A percentile compares a stretch with the other conserved stretches of the same genome.
Evolutionary conservation across 2,113 vertebrate species (phyloP).

Genomic region (Platycercus adscitus): DNA sequence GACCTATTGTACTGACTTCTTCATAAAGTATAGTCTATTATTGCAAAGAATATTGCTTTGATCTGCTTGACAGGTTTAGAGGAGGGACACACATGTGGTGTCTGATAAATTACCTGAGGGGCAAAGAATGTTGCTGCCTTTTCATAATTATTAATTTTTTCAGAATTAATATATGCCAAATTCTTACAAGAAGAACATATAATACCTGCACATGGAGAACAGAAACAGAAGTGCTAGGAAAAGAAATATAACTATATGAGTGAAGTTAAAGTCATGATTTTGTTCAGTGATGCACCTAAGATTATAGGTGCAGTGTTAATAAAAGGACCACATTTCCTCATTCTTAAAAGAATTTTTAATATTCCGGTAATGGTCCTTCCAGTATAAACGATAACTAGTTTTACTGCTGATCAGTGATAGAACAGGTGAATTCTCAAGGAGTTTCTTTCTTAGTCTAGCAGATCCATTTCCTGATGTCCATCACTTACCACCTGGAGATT

Average conservation of each 20-base stretch:
- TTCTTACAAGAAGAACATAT: neutral
- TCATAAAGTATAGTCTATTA: constrained; percentile 38
- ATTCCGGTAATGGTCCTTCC: neutral
- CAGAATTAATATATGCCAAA: constrained; percentile 52
- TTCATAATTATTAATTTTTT: constrained; percentile 63
- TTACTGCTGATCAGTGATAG: neutral
- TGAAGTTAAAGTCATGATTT: neutral
- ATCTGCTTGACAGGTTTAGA: constrained; percentile 59
- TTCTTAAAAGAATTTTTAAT: neutral
- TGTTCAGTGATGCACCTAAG: neutral
- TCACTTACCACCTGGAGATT: neutral
- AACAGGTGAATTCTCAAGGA: constrained; percentile 11
- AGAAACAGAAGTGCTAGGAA: constrained; percentile 13
- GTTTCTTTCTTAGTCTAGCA: neutral
- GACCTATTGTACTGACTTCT: constrained; percentile 27
- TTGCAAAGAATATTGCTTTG: constrained; percentile 56
- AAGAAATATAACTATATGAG: neutral
- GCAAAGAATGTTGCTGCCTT: constrained; percentile 45
- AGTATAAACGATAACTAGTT: neutral
- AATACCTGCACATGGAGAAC: constrained; percentile 33
- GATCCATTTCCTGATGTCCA: neutral
- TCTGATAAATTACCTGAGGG: constrained; percentile 51
- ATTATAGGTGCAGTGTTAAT: neutral
- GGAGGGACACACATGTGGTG: constrained; percentile 37
- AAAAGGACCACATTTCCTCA: neutral